phyloP scores from a whole-genome alignment of 2,888 invertebrate genomes.

The Ectropis crepuscularia region DNA sequence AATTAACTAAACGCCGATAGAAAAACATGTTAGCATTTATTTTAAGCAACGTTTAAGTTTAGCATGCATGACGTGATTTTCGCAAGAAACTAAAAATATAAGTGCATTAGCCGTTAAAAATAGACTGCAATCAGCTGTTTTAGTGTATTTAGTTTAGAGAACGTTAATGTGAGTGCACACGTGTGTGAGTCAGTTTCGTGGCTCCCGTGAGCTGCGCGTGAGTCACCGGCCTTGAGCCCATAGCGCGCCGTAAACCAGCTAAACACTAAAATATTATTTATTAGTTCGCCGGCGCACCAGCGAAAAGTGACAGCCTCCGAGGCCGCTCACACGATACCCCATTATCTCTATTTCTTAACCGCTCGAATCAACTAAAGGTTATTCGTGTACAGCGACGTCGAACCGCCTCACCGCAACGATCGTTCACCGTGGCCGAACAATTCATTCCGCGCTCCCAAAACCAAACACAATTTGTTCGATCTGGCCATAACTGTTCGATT shows the following conservation, averaged over 20 bases:
- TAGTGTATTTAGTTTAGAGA: slow-evolving; percentile 44
- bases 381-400: slow-evolving; percentile 28
- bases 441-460: slow-evolving; percentile 11
- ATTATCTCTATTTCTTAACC: slow-evolving; percentile 47
- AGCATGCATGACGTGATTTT: slow-evolving; percentile 19
- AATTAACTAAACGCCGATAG: slow-evolving; percentile 2
- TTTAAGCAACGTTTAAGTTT: slow-evolving; percentile 12
- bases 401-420: slow-evolving; percentile 15
- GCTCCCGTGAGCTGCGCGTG: slow-evolving; percentile 65
- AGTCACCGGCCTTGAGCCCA: slow-evolving; percentile 77
- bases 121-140: slow-evolving; percentile 53
- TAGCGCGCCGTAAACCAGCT: slow-evolving; percentile 62
- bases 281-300: slow-evolving; percentile 61
- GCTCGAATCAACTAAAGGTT: slow-evolving; percentile 37
- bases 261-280: slow-evolving; percentile 76
- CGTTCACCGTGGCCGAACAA: slow-evolving; percentile 10
- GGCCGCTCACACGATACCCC: slow-evolving; percentile 56
- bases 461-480: slow-evolving; percentile 16
- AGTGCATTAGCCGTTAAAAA: slow-evolving; percentile 38
- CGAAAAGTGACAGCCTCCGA: slow-evolving; percentile 60
- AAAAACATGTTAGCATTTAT: slow-evolving; percentile 13
- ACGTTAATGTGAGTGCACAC: slow-evolving; percentile 37
- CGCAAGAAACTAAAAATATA: slow-evolving; percentile 32
- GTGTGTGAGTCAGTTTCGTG: slow-evolving; percentile 63
- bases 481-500: slow-evolving; percentile 21